These are phyloP conservation scores for Sphaerophoria rueppellii DNA, from an alignment of 2,888 invertebrate genomes.

Conservation along the genomic window DNA sequence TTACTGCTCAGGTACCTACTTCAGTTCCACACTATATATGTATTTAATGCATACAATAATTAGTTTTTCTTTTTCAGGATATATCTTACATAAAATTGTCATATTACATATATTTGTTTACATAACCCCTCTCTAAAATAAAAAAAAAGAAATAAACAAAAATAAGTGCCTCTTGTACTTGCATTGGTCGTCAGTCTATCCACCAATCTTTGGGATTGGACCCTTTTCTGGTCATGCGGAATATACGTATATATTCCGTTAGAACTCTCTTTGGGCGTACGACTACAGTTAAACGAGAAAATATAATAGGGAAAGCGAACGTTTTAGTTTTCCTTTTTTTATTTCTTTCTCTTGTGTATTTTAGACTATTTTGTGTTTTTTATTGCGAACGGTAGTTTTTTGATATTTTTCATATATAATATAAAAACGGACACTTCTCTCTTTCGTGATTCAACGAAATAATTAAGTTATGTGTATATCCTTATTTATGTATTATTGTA, in stretches of 20 bases:
- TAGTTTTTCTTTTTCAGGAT: too few relatives aligned
- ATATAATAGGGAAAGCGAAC: conserved; percentile 54
- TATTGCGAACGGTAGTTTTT: not conserved
- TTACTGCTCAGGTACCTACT: too few relatives aligned
- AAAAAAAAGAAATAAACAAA: conserved; percentile 17
- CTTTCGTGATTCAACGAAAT: not conserved
- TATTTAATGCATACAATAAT: too few relatives aligned
- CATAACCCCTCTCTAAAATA: conserved; percentile 16
- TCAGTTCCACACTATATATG: too few relatives aligned
- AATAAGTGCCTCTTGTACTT: conserved; percentile 47
- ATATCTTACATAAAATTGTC: not conserved
- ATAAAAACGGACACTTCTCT: not conserved
- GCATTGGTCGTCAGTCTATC: conserved; percentile 70
- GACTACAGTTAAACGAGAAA: conserved; percentile 46
- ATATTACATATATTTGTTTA: conserved; percentile 10
- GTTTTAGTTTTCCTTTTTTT: conserved; percentile 51
- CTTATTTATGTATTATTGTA: too few relatives aligned
- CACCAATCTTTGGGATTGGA: conserved; percentile 63
- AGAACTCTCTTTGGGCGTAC: conserved; percentile 55
- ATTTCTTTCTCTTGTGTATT: conserved; percentile 8
- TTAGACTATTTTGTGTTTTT: conserved; percentile 2
- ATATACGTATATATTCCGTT: conserved; percentile 44
- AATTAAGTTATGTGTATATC: too few relatives aligned
- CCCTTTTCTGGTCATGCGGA: conserved; percentile 72
- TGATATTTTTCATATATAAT: not conserved